phyloP scores from a whole-genome alignment of 2,888 invertebrate species.

The Keiferia lycopersicella region DNA sequence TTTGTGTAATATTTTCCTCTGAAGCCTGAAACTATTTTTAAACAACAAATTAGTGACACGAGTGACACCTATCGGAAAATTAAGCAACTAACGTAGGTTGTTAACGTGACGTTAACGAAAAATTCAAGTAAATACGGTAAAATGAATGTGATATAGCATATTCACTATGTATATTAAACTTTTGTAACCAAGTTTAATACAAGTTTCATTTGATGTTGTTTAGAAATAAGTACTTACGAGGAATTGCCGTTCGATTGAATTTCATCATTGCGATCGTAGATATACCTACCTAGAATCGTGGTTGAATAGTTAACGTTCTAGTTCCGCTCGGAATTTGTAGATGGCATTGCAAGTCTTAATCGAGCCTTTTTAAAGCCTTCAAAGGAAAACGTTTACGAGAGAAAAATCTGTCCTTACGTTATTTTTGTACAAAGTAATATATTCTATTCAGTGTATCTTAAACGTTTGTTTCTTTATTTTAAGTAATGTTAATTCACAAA shows the following conservation, averaged over 20 bases:
- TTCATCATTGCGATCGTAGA: too few relatives aligned
- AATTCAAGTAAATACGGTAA: background rate
- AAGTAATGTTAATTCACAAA: too few relatives aligned
- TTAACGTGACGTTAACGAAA: conserved; percentile 19
- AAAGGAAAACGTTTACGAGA: background rate
- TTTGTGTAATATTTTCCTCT: background rate
- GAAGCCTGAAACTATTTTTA: conserved; percentile 64
- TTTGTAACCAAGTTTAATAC: background rate
- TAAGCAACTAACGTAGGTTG: conserved; percentile 28
- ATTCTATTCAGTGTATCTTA: too few relatives aligned
- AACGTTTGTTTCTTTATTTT: too few relatives aligned
- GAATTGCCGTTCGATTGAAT: background rate
- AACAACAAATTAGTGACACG: conserved; percentile 47
- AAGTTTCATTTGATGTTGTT: background rate
- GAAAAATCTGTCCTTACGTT: too few relatives aligned
- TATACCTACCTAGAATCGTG: too few relatives aligned
- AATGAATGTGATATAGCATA: background rate
- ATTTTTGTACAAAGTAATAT: too few relatives aligned
- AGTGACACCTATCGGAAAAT: conserved; percentile 51
- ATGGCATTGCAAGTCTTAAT: conserved; percentile 40
- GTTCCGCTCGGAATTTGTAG: conserved; percentile 34
- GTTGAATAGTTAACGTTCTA: conserved; percentile 25
- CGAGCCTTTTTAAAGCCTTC: conserved; percentile 34
- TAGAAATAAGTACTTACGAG: background rate
- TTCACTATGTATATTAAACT: background rate